Evolutionary conservation across 53 echinoderm and acorn worm species (phyloP).

Genomic region (Paelopatides confundens): DNA sequence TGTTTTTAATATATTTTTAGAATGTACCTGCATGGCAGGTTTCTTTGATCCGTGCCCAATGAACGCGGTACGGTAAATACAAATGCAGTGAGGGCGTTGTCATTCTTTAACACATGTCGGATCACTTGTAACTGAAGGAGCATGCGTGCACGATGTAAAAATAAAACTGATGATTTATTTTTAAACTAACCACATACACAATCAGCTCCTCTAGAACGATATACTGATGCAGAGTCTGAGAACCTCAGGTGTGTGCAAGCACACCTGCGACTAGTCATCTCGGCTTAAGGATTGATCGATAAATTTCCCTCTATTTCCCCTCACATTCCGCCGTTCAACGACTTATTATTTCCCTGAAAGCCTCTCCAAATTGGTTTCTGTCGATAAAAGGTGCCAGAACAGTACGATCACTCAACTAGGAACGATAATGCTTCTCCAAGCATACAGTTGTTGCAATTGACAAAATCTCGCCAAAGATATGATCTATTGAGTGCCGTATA

Average conservation of each 20-base stretch:
- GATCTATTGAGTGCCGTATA: background rate
- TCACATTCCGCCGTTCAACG: constrained; percentile 32
- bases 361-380: constrained; percentile 39
- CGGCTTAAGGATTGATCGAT: constrained; percentile 23
- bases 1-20: no score
- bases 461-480: background rate
- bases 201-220: background rate
- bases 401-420: constrained; percentile 15
- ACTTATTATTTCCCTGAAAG: constrained; percentile 1
- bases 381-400: constrained; percentile 45
- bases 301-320: background rate
- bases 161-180: no score
- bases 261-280: constrained; percentile 40
- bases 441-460: constrained; percentile 32
- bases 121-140: no score
- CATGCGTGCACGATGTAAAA: no score
- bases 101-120: no score
- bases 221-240: background rate
- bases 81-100: no score
- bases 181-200: no score
- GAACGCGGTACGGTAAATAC: no score
- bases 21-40: no score
- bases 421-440: constrained; percentile 29
- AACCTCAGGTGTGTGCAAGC: constrained; percentile 28
- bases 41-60: no score